These are phyloP conservation scores for Pomatostomus ruficeps DNA, from an alignment of 2,113 vertebrate species.

Conservation along the genomic window DNA sequence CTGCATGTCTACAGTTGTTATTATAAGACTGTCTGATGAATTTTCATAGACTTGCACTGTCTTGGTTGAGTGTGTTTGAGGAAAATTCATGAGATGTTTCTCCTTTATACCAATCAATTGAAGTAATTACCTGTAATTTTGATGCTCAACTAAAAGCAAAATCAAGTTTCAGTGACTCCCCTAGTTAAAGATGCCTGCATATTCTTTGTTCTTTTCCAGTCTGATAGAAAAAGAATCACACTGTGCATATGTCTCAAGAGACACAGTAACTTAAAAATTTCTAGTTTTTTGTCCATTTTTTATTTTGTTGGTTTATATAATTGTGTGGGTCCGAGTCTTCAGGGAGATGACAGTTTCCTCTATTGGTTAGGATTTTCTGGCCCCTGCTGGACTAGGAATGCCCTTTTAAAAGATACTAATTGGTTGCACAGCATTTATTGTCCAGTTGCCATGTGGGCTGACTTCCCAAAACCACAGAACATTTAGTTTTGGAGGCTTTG, in stretches of 20 bases:
- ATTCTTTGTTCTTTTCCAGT: neutral
- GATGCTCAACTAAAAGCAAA: neutral
- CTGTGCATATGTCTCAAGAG: neutral
- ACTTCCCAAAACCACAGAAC: neutral
- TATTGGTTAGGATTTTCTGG: neutral
- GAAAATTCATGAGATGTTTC: neutral
- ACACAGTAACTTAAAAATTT: neutral
- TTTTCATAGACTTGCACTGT: neutral
- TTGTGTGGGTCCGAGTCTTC: neutral
- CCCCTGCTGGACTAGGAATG: neutral
- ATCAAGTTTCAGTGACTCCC: neutral
- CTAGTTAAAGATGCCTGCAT: neutral
- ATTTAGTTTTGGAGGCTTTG: neutral
- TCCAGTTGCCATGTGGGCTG: neutral
- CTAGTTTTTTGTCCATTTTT: accelerated
- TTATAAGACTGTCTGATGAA: neutral
- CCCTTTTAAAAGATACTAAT: neutral
- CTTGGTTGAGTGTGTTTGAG: neutral
- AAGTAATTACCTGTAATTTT: accelerated
- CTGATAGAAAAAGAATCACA: neutral
- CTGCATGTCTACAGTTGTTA: neutral
- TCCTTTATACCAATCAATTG: neutral
- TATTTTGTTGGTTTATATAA: neutral
- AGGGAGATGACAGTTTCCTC: neutral
- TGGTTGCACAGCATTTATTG: neutral